Conservation (phyloP, 1,140 invertebrate species). For the Zaprionus kolodkinae region DNA sequence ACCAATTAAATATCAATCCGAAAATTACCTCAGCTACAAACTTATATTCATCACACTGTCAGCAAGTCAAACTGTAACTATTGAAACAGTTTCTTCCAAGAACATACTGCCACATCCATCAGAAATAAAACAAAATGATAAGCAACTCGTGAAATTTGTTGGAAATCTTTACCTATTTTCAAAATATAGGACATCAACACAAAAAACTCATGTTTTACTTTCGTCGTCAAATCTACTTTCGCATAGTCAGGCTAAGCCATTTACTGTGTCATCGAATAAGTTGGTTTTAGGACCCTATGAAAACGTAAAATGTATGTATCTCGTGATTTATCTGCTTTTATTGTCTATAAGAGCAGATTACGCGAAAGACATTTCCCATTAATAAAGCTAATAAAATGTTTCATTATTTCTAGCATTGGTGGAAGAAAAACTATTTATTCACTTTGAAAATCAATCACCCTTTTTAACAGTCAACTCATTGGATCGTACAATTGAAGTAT, state of each 20-base stretch:
- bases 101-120: conserved; percentile 92
- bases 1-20: conserved; percentile 85
- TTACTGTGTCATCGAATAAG: conserved; percentile 90
- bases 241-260: conserved; percentile 94
- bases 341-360: not conserved
- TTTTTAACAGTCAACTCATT: conserved; percentile 96
- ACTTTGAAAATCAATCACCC: conserved; percentile 98
- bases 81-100: conserved; percentile 92
- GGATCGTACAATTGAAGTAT: conserved; percentile 96
- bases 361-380: too few relatives aligned
- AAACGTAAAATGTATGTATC: conserved; percentile 86
- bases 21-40: conserved; percentile 74
- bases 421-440: conserved; percentile 90
- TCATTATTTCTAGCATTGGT: conserved; percentile 79
- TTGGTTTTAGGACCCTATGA: conserved; percentile 96
- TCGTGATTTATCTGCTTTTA: not conserved
- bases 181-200: conserved; percentile 91
- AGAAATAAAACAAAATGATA: conserved; percentile 95
- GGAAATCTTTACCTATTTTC: conserved; percentile 94
- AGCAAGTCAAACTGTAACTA: conserved; percentile 86
- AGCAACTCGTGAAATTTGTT: conserved; percentile 94
- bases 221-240: conserved; percentile 92
- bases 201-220: conserved; percentile 92
- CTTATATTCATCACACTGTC: conserved; percentile 68
- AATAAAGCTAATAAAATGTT: not conserved